Percentiles rank a stretch among this genome's conserved stretches.
Conservation (phyloP, 1,140 invertebrate genomes). For the Nautilus pompilius region DNA sequence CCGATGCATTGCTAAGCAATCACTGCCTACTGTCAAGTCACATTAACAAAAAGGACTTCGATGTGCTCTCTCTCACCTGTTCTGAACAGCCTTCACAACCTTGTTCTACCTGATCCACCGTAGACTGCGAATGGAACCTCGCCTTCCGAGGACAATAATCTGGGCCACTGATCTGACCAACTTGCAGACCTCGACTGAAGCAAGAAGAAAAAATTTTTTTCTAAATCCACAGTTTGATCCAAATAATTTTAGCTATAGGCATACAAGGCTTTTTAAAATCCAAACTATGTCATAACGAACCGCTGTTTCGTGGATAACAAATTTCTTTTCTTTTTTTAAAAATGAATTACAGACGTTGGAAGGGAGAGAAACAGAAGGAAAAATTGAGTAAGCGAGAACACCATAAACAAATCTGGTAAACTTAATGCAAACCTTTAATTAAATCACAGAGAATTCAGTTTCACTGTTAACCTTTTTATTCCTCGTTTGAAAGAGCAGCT, state of each 20-base stretch:
- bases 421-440: not conserved
- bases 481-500: too few relatives aligned
- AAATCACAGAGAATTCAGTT: not conserved
- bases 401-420: not conserved
- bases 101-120: conserved; percentile 13
- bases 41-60: conserved; percentile 27
- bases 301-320: too few relatives aligned
- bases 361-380: not conserved
- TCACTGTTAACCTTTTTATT: not conserved
- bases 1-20: too few relatives aligned
- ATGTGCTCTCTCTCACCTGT: conserved; percentile 20
- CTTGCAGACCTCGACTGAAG: conserved; percentile 37
- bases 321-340: too few relatives aligned
- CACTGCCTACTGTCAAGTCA: conserved; percentile 19
- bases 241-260: too few relatives aligned
- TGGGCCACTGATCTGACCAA: conserved; percentile 42
- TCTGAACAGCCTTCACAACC: conserved; percentile 8
- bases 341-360: too few relatives aligned
- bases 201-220: too few relatives aligned
- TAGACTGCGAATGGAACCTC: conserved; percentile 11
- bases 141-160: conserved; percentile 41
- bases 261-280: too few relatives aligned
- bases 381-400: not conserved
- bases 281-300: too few relatives aligned
- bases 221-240: too few relatives aligned